These are phyloP conservation scores for Dione juno DNA, from an alignment of 2,888 invertebrate species.

Conservation along the genomic window DNA sequence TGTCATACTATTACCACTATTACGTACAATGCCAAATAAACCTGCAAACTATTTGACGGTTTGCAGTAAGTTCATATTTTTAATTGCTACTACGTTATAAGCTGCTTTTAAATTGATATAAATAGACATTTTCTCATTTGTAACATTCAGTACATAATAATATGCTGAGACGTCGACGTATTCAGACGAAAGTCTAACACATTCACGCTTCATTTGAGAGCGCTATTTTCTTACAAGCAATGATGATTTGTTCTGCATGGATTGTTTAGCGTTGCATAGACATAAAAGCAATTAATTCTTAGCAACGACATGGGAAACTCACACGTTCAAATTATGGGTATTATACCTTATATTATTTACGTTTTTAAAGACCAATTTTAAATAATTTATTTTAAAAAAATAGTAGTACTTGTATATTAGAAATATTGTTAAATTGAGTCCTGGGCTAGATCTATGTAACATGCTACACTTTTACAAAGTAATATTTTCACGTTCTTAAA, in stretches of 20 bases:
- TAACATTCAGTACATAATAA: neutral
- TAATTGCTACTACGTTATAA: neutral
- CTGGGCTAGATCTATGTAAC: neutral
- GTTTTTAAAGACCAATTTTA: too few relatives aligned
- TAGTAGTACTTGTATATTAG: too few relatives aligned
- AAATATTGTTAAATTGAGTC: neutral
- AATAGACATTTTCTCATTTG: neutral
- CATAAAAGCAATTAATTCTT: constrained; percentile 28
- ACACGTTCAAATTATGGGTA: neutral
- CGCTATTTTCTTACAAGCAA: constrained; percentile 53
- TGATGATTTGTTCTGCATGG: constrained; percentile 64
- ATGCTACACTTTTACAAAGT: neutral
- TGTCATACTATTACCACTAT: constrained; percentile 69
- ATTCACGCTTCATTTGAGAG: constrained; percentile 54
- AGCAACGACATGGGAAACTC: constrained; percentile 16
- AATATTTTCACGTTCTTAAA: constrained; percentile 7
- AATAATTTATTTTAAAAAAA: too few relatives aligned
- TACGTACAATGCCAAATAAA: constrained; percentile 56
- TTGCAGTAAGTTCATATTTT: constrained; percentile 16
- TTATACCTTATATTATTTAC: too few relatives aligned
- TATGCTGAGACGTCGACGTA: constrained; percentile 6
- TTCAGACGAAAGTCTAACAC: constrained; percentile 40
- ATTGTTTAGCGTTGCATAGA: constrained; percentile 30
- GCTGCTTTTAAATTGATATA: neutral
- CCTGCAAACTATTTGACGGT: constrained; percentile 54